Percentiles rank a stretch among this genome's conserved stretches.
These are phyloP conservation scores for Gonatopus flavifemur DNA, from an alignment of 1,140 invertebrate genomes.

Conservation along the genomic window DNA sequence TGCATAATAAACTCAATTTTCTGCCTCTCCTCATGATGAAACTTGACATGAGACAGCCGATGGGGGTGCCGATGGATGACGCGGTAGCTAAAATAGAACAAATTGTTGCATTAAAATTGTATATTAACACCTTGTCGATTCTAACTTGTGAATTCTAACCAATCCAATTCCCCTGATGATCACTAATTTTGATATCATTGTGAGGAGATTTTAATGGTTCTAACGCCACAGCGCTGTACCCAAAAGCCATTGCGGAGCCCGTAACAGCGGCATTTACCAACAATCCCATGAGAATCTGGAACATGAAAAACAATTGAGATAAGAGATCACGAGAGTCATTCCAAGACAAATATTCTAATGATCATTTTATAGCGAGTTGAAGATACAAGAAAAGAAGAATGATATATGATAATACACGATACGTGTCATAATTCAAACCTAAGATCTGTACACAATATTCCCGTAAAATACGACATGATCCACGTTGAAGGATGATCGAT, in stretches of 20 bases:
- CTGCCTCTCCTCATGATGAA: slow-evolving; percentile 54
- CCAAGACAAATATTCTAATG: no score
- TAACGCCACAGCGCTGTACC: slow-evolving; percentile 56
- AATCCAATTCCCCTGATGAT: slow-evolving; percentile 56
- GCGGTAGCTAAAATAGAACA: slow-evolving; percentile 50
- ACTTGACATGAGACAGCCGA: slow-evolving; percentile 57
- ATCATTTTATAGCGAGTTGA: no score
- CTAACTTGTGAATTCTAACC: slow-evolving; percentile 44
- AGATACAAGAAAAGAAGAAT: no score
- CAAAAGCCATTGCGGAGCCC: slow-evolving; percentile 56
- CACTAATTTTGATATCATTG: slow-evolving; percentile 38
- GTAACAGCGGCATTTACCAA: slow-evolving; percentile 50
- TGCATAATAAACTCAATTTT: slow-evolving; percentile 42
- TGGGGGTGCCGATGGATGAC: slow-evolving; percentile 53
- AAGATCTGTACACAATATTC: no score
- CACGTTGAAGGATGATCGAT: no score
- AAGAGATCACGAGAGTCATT: no score
- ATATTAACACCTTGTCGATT: not conserved
- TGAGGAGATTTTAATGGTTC: slow-evolving; percentile 36
- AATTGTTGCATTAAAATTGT: slow-evolving; percentile 1
- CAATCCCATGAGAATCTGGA: slow-evolving; percentile 46
- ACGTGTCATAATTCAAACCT: no score
- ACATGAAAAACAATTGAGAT: no score
- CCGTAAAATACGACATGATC: no score
- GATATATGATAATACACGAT: no score